phyloP scores from a whole-genome alignment of 2,888 invertebrate species.

The Latrodectus hesperus region DNA sequence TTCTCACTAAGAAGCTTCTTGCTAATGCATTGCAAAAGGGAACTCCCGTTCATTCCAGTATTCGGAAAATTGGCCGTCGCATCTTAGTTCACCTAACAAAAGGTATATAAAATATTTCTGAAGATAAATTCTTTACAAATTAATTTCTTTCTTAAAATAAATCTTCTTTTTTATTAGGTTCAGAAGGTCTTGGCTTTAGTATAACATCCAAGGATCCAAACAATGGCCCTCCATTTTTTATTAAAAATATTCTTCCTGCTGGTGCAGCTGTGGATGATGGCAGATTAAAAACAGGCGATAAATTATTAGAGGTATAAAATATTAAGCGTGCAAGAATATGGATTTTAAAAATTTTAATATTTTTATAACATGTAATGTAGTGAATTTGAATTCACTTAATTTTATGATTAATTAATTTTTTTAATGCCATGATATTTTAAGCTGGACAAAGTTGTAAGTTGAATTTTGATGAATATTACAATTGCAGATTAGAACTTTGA shows the following conservation, averaged over 20 bases:
- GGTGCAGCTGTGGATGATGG: conserved; percentile 98
- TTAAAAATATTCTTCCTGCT: conserved; percentile 96
- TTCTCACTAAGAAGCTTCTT: conserved; percentile 79
- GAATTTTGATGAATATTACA: too few relatives aligned
- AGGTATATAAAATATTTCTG: conserved; percentile 71
- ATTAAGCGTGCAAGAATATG: background rate
- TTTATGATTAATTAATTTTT: too few relatives aligned
- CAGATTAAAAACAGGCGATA: conserved; percentile 91
- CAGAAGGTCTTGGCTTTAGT: conserved; percentile 95
- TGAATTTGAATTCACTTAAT: too few relatives aligned
- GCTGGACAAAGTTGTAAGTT: too few relatives aligned
- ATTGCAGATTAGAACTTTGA: too few relatives aligned
- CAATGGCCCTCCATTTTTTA: conserved; percentile 92
- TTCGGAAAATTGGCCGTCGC: conserved; percentile 85
- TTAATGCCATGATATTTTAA: too few relatives aligned
- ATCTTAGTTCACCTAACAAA: conserved; percentile 76
- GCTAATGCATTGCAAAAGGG: conserved; percentile 50
- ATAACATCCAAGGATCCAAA: conserved; percentile 97
- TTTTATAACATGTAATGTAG: background rate
- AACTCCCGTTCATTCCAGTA: conserved; percentile 81
- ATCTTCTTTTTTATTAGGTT: conserved; percentile 72
- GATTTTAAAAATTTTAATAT: background rate
- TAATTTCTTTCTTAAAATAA: background rate
- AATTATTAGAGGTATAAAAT: conserved; percentile 83
- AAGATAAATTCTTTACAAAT: background rate